Conservation (phyloP, 2,888 invertebrate species). For the Isoperla grammatica region DNA sequence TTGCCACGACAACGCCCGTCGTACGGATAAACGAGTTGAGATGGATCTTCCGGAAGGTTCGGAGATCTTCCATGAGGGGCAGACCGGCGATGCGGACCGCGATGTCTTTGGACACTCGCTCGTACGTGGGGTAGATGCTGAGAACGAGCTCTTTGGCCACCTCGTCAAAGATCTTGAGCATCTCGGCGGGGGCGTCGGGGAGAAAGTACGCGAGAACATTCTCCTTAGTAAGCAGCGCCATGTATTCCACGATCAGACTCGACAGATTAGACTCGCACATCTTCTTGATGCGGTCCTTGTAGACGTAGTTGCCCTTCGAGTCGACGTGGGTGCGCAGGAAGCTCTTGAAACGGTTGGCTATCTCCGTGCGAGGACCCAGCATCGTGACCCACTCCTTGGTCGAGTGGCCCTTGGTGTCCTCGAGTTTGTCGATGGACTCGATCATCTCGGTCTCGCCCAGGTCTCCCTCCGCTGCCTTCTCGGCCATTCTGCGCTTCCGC, state of each 20-base stretch:
- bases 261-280: constrained; percentile 89
- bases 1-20: constrained; percentile 90
- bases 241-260: constrained; percentile 90
- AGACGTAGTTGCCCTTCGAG: constrained; percentile 78
- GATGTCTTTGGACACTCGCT: constrained; percentile 88
- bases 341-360: constrained; percentile 85
- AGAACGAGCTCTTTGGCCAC: constrained; percentile 91
- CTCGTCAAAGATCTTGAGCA: constrained; percentile 94
- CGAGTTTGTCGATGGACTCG: constrained; percentile 96
- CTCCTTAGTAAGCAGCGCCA: constrained; percentile 81
- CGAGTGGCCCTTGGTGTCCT: constrained; percentile 93
- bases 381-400: constrained; percentile 96
- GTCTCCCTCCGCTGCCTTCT: constrained; percentile 78
- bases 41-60: constrained; percentile 79
- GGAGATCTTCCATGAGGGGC: constrained; percentile 91
- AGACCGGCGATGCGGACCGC: constrained; percentile 93
- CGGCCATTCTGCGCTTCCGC: constrained; percentile 70
- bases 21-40: constrained; percentile 56
- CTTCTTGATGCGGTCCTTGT: constrained; percentile 84
- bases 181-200: constrained; percentile 95
- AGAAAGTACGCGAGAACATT: constrained; percentile 94
- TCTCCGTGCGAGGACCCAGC: constrained; percentile 93
- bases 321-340: constrained; percentile 88
- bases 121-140: constrained; percentile 92
- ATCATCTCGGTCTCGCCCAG: constrained; percentile 77